Percentiles rank a stretch among this genome's conserved stretches.
These are phyloP conservation scores for Kryphioiulus occultus DNA, from an alignment of 2,888 invertebrate species.

Conservation along the genomic window DNA sequence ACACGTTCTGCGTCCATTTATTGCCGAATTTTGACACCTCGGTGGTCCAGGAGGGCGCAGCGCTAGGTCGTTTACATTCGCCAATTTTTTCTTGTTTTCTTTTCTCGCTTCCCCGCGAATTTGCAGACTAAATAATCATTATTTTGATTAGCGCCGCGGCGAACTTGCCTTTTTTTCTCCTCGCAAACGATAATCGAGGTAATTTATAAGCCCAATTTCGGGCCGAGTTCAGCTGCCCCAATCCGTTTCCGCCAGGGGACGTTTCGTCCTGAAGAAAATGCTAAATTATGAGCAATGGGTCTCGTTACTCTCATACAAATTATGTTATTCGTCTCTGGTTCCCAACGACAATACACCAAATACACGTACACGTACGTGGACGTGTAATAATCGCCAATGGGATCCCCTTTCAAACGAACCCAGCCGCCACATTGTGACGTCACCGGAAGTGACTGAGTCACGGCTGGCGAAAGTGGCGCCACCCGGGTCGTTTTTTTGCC, in stretches of 20 bases:
- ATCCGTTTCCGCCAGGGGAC: neutral
- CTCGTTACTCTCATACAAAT: neutral
- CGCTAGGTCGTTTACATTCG: slow-evolving; percentile 1
- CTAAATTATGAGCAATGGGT: neutral
- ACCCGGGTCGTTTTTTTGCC: neutral
- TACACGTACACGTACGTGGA: too few species aligned
- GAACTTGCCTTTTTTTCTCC: neutral
- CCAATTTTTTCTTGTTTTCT: neutral
- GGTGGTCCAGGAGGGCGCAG: slow-evolving; percentile 25
- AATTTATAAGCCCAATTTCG: neutral
- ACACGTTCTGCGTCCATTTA: neutral
- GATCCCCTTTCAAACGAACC: neutral
- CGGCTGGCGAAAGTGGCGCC: neutral
- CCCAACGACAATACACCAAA: neutral
- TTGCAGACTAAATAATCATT: slow-evolving; percentile 35
- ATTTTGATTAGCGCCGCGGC: slow-evolving; percentile 13
- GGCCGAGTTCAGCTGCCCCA: neutral
- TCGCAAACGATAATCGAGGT: neutral
- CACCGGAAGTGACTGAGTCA: neutral
- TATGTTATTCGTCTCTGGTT: neutral
- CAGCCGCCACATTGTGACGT: neutral
- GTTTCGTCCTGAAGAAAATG: neutral
- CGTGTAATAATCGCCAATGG: neutral
- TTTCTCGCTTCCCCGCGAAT: slow-evolving; percentile 24
- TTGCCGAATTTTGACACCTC: neutral